phyloP scores from a whole-genome alignment of 1,140 invertebrate species.

The Pseudomyrmex cubaensis region DNA sequence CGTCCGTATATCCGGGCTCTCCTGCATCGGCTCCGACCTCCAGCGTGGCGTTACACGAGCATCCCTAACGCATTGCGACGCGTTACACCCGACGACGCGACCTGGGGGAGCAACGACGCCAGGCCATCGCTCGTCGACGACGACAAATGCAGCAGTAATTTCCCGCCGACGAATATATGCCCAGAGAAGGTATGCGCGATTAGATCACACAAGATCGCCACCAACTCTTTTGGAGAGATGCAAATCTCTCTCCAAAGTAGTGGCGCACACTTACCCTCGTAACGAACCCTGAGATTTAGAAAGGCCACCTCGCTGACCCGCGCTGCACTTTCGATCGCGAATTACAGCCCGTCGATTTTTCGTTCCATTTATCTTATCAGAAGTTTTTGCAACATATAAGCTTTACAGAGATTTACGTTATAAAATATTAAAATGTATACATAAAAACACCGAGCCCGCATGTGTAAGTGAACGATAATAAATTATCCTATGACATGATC shows the following conservation, averaged over 20 bases:
- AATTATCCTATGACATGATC: too few species aligned
- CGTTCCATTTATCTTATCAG: too few species aligned
- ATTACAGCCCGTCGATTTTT: too few species aligned
- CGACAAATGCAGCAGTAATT: conserved; percentile 50
- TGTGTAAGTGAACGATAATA: too few species aligned
- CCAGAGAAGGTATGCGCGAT: conserved; percentile 43
- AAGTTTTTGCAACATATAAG: too few species aligned
- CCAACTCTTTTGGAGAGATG: background rate
- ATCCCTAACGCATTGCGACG: background rate
- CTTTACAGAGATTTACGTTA: too few species aligned
- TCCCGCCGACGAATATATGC: conserved; percentile 41
- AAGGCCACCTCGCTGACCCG: conserved; percentile 35
- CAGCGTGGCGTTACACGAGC: conserved; percentile 22
- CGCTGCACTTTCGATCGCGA: too few species aligned
- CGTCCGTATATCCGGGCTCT: background rate
- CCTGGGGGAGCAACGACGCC: conserved; percentile 6
- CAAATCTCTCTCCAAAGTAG: background rate
- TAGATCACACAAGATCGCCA: background rate
- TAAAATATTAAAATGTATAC: too few species aligned
- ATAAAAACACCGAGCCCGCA: too few species aligned
- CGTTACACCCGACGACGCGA: background rate
- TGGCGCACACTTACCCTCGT: too few species aligned
- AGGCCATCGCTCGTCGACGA: conserved; percentile 12
- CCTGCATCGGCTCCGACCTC: background rate
- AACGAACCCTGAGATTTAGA: conserved; percentile 19